Evolutionary conservation across 2,888 invertebrate genomes (phyloP).

Genomic region (Drosophila testacea): DNA sequence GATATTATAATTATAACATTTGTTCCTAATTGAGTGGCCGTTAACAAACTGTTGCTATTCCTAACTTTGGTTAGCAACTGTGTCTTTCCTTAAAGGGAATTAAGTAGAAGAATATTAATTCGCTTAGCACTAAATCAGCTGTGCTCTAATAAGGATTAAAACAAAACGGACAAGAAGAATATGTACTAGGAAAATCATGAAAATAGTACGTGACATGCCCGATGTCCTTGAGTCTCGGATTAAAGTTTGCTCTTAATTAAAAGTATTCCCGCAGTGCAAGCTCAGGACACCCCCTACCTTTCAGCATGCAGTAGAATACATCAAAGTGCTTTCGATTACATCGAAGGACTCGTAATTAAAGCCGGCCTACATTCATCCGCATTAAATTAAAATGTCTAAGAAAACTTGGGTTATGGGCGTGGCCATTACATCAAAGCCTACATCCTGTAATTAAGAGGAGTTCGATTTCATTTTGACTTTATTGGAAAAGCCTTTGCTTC

Average conservation of each 20-base stretch:
- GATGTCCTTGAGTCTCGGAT: constrained; percentile 4
- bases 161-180: neutral
- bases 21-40: constrained; percentile 32
- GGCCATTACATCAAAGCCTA: constrained; percentile 45
- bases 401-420: constrained; percentile 14
- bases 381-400: constrained; percentile 22
- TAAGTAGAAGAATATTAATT: constrained; percentile 12
- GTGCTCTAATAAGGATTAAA: constrained; percentile 15
- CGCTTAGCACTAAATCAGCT: constrained; percentile 15
- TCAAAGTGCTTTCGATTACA: constrained; percentile 43
- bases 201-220: constrained; percentile 12
- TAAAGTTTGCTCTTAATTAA: constrained; percentile 41
- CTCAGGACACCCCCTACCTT: neutral
- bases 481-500: constrained; percentile 21
- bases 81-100: constrained; percentile 3
- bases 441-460: constrained; percentile 25
- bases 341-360: constrained; percentile 33
- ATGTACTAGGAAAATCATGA: neutral
- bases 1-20: constrained; percentile 40
- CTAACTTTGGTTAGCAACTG: constrained; percentile 9
- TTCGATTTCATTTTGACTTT: constrained; percentile 43
- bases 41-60: constrained; percentile 14
- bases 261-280: constrained; percentile 27
- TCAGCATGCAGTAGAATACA: constrained; percentile 30
- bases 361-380: constrained; percentile 14